Base-by-base conservation (phyloP, 2,113 vertebrate genomes). In the Ascaphus truei region DNA sequence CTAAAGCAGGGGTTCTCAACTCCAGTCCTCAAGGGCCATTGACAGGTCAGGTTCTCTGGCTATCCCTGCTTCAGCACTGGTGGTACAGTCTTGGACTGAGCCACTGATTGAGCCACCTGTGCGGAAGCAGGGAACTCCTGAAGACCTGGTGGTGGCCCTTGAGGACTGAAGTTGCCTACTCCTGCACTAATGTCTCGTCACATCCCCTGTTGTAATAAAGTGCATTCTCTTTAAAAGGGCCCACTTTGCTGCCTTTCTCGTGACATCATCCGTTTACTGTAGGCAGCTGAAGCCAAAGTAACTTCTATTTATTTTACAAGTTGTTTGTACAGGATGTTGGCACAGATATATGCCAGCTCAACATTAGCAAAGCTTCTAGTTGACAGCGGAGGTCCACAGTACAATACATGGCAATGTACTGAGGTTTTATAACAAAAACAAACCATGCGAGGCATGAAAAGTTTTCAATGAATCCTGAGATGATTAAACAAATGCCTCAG, bases 261-360 rank as follows among this genome's bases (percentile, higher is more conserved):
- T 53, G 39, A 41, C 62, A 39, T 65, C 34, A 65, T 55, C 7
- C 31, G 48, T 41, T 29, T 39, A 57, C 43, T 34, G 53, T 36
- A 58, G 36, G 52, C 55, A 27, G 55, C 29, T 18, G 65, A 59
- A 68, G 29, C 65, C 65, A 58, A 68, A 48, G 65, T 68, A 36
- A 68, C 65, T 58, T 59, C 37, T 68, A n/a, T 67, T 68, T 68
- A 47, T 57, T 43, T 68, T 48, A 9, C 57, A 68, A 59, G 36
- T 31, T 59, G 65, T 68, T 58, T 68, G 53, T 68, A 58, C 65
- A 68, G 65, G 65, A 68, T 68, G 41, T 68, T 68, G 65, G 65
- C 65, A 58, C 53, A 11, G 41, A 50, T 48, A 27, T 48, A 31
- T 68, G 65, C 30, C 55, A 68, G 65, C 65, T 68, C 65, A 10